Percentiles rank a stretch among this genome's conserved stretches.
phyloP scores from a whole-genome alignment of 2,113 vertebrate genomes.

The Nannospalax galili region DNA sequence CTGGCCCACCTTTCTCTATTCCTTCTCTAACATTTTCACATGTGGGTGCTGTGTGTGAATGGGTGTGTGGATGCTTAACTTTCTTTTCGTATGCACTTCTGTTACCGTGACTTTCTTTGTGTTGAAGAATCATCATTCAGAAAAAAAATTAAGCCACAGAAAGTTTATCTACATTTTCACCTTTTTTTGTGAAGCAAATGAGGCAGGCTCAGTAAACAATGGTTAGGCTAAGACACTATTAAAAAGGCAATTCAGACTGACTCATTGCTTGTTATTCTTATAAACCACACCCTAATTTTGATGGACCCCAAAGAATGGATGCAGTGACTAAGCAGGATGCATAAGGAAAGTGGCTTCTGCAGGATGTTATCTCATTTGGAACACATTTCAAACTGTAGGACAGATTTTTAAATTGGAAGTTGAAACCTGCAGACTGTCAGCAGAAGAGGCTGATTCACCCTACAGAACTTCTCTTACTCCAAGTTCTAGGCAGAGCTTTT shows the following conservation, averaged over 20 bases:
- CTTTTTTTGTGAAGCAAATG: constrained; percentile 77
- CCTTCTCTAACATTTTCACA: constrained; percentile 23
- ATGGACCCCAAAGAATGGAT: constrained; percentile 72
- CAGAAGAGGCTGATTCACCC: constrained; percentile 73
- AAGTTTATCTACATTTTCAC: constrained; percentile 57
- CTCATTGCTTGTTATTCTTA: constrained; percentile 54
- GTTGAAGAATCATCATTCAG: constrained; percentile 75
- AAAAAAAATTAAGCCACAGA: constrained; percentile 60
- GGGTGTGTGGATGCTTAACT: not conserved
- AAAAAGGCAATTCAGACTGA: constrained; percentile 63
- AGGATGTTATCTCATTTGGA: constrained; percentile 79
- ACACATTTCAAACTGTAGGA: constrained; percentile 82
- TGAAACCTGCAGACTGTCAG: constrained; percentile 78
- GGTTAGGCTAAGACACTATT: constrained; percentile 56
- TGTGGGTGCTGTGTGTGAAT: not conserved
- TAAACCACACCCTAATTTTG: constrained; percentile 62
- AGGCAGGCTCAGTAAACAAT: constrained; percentile 58
- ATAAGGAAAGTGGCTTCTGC: constrained; percentile 68
- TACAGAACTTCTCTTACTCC: constrained; percentile 33
- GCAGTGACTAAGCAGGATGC: constrained; percentile 82
- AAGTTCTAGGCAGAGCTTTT: constrained; percentile 42
- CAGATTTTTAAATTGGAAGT: constrained; percentile 77
- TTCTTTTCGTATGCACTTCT: constrained; percentile 46
- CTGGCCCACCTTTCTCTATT: not conserved
- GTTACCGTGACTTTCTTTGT: constrained; percentile 66